Conservation (phyloP, 2,797 vertebrate genomes). For the Centroberyx gerrardi region DNA sequence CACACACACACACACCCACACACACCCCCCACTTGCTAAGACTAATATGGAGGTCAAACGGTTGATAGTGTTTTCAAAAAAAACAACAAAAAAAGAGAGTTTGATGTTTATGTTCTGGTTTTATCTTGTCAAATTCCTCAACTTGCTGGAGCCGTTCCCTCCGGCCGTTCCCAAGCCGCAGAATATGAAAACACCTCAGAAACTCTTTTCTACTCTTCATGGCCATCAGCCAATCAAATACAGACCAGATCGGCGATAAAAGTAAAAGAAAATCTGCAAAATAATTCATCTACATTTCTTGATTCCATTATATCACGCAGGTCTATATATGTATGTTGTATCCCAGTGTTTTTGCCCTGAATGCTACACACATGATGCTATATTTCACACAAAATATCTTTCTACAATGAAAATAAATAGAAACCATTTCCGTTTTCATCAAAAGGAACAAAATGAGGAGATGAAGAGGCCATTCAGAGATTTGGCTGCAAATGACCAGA, state of each 20-base stretch:
- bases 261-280: slow-evolving; percentile 1
- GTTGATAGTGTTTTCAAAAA: slow-evolving; percentile 22
- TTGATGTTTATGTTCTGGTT: slow-evolving; percentile 28
- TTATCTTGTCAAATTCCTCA: slow-evolving; percentile 8
- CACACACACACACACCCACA: background rate
- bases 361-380: background rate
- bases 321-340: background rate
- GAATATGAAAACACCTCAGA: slow-evolving; percentile 1
- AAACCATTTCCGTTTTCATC: slow-evolving; percentile 47
- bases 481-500: slow-evolving; percentile 50
- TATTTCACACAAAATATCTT: slow-evolving; percentile 2
- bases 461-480: slow-evolving; percentile 37
- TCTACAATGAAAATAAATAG: slow-evolving; percentile 30
- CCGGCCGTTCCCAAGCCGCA: background rate
- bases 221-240: background rate
- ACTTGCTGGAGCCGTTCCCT: background rate
- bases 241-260: background rate
- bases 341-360: background rate
- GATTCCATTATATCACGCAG: background rate
- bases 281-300: slow-evolving; percentile 23
- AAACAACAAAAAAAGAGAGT: background rate
- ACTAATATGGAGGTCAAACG: slow-evolving; percentile 40
- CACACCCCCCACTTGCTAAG: background rate
- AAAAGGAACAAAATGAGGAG: slow-evolving; percentile 1
- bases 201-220: background rate